Conservation (phyloP, 2,888 invertebrate species). For the Tiphia femorata region DNA sequence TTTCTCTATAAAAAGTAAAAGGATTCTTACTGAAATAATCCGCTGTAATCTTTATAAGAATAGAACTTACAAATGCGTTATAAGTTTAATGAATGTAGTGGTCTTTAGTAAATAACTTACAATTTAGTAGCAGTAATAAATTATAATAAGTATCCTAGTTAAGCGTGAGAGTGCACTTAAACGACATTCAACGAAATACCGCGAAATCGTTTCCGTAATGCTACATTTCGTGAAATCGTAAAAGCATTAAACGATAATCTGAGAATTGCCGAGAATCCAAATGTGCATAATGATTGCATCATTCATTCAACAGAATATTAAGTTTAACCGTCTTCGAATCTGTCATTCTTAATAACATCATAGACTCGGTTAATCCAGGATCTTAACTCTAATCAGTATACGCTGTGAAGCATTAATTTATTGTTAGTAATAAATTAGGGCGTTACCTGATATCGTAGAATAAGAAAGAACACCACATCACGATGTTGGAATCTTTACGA, state of each 20-base stretch:
- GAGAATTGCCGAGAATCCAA: no score
- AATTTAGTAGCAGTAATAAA: no score
- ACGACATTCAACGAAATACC: no score
- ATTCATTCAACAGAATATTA: no score
- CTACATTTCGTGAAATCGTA: no score
- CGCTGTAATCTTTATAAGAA: constrained; percentile 5
- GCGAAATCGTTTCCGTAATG: no score
- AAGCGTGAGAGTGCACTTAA: no score
- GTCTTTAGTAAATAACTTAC: neutral
- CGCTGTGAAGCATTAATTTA: neutral
- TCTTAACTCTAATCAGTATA: neutral
- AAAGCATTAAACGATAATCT: no score
- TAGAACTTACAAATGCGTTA: constrained; percentile 2
- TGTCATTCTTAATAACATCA: no score
- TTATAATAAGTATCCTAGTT: no score
- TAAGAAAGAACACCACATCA: constrained; percentile 24
- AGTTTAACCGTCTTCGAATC: no score
- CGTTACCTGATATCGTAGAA: constrained; percentile 11
- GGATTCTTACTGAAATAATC: neutral
- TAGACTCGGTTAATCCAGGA: neutral
- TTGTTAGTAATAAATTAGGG: constrained; percentile 24
- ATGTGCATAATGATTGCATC: no score
- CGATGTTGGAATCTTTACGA: constrained; percentile 23
- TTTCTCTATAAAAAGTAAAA: neutral
- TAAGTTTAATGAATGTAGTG: neutral